Evolutionary conservation across 2,888 invertebrate species (phyloP).

Genomic region (Axea sp.): DNA sequence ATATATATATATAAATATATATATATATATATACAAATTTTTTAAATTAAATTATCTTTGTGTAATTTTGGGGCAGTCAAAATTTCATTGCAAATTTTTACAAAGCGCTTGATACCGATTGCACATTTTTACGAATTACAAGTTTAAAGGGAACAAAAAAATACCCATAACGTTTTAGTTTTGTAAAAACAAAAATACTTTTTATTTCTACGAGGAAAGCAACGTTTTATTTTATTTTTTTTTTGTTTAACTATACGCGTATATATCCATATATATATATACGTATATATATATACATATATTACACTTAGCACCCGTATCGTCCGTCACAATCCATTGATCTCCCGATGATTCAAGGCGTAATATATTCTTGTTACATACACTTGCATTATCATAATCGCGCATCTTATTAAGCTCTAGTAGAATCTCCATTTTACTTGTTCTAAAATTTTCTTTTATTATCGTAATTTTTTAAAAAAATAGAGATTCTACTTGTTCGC

Average conservation of each 20-base stretch:
- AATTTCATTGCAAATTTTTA: slow-evolving; percentile 12
- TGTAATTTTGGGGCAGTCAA: slow-evolving; percentile 17
- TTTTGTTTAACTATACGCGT: slow-evolving; percentile 51
- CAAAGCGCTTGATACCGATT: slow-evolving; percentile 14
- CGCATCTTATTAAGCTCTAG: slow-evolving; percentile 63
- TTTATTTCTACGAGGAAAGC: slow-evolving; percentile 56
- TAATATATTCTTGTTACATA: slow-evolving; percentile 75
- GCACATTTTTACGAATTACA: slow-evolving; percentile 22
- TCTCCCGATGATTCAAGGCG: slow-evolving; percentile 63
- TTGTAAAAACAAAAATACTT: slow-evolving; percentile 57
- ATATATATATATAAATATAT: slow-evolving; percentile 8
- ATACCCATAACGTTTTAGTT: slow-evolving; percentile 4
- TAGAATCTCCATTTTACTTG: slow-evolving; percentile 51
- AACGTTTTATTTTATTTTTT: slow-evolving; percentile 21
- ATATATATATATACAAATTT: slow-evolving; percentile 13
- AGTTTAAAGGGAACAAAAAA: slow-evolving; percentile 16
- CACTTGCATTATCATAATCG: slow-evolving; percentile 64
- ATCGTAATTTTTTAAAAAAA: slow-evolving; percentile 13
- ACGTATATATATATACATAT: slow-evolving; percentile 57
- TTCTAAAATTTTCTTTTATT: not conserved
- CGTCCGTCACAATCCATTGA: slow-evolving; percentile 64
- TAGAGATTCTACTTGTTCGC: slow-evolving; percentile 49
- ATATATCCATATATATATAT: slow-evolving; percentile 52
- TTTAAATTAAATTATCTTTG: not conserved
- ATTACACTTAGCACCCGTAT: slow-evolving; percentile 57